Percentiles rank a stretch among this genome's conserved stretches.
phyloP scores from a whole-genome alignment of 2,888 invertebrate genomes.

The Sarcophaga caerulescens region DNA sequence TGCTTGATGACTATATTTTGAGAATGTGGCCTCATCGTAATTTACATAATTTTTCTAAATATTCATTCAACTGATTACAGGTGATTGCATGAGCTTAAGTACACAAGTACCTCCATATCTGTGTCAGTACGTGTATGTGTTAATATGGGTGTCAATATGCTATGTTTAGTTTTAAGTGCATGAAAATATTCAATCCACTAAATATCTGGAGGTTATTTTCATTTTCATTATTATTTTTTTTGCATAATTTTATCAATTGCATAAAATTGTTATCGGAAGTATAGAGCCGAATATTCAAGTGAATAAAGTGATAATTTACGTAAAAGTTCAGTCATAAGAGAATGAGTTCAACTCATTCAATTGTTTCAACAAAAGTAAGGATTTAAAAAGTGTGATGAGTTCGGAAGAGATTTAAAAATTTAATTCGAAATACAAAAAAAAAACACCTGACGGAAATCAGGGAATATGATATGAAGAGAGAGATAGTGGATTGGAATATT shows the following conservation, averaged over 20 bases:
- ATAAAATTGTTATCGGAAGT: constrained; percentile 48
- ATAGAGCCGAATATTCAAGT: not conserved
- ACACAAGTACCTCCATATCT: not conserved
- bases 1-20: constrained; percentile 29
- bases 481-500: too few relatives aligned
- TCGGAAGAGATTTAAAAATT: not conserved
- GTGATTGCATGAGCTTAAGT: constrained; percentile 15
- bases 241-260: constrained; percentile 48
- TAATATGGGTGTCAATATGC: not conserved
- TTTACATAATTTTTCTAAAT: constrained; percentile 53
- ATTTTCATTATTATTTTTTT: not conserved
- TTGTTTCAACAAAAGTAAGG: too few relatives aligned
- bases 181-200: not conserved
- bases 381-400: too few relatives aligned
- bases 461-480: too few relatives aligned
- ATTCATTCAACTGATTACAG: not conserved
- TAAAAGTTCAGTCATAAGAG: not conserved
- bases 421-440: too few relatives aligned
- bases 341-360: too few relatives aligned
- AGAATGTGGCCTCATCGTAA: constrained; percentile 35
- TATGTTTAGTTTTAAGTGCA: constrained; percentile 26
- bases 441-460: too few relatives aligned
- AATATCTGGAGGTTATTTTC: constrained; percentile 27
- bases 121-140: not conserved
- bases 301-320: not conserved